phyloP scores from a whole-genome alignment of 2,797 vertebrate species.

The Meda fulgida region DNA sequence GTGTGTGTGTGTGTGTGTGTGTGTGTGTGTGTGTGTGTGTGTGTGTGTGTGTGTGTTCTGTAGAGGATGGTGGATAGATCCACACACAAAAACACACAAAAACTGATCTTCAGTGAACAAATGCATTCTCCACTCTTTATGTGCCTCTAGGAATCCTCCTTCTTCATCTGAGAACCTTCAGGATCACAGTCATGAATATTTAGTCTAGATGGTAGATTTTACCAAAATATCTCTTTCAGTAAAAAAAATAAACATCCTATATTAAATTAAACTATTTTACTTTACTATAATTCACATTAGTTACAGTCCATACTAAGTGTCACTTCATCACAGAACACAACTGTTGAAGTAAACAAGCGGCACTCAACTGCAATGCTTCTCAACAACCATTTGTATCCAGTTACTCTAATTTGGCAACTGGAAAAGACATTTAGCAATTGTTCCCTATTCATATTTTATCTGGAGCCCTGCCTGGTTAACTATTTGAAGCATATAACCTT shows the following conservation, averaged over 20 bases:
- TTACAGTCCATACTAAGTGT: neutral
- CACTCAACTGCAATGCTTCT: neutral
- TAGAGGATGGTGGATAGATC: neutral
- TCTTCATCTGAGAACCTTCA: neutral
- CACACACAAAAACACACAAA: neutral
- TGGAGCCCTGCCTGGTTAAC: neutral
- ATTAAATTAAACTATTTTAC: neutral
- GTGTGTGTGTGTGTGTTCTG: neutral
- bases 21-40: neutral
- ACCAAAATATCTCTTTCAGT: neutral
- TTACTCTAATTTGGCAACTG: slow-evolving; percentile 8
- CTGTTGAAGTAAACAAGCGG: slow-evolving; percentile 14
- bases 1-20: too few relatives aligned
- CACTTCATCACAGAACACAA: neutral
- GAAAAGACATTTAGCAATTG: neutral
- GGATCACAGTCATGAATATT: slow-evolving; percentile 25
- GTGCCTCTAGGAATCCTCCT: neutral
- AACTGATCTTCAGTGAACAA: neutral
- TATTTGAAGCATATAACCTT: neutral
- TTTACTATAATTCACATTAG: neutral
- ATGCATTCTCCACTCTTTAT: neutral
- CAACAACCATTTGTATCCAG: slow-evolving; percentile 5
- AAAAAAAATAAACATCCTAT: neutral
- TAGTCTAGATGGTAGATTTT: neutral
- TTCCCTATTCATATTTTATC: neutral